phyloP scores from a whole-genome alignment of 23 tunicate genomes.

The Ascidia mentula region DNA sequence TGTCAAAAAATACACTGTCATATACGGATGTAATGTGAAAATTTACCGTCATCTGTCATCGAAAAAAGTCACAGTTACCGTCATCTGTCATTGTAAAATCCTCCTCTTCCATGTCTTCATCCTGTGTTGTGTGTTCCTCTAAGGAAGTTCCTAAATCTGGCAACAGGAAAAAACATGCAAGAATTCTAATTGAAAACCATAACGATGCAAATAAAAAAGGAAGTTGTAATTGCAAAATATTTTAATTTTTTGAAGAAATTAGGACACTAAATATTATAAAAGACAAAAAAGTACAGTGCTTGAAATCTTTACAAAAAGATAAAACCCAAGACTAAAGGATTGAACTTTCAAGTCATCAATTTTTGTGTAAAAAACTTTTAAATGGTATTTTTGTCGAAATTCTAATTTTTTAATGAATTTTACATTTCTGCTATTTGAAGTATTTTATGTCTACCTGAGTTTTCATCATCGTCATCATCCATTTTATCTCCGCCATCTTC shows the following conservation, averaged over 20 bases:
- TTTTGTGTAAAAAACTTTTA: no score
- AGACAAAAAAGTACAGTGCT: no score
- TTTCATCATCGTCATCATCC: background rate
- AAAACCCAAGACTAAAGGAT: no score
- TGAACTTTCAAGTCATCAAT: no score
- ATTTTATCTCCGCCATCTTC: background rate
- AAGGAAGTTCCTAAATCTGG: background rate
- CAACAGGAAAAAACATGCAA: background rate
- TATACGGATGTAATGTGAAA: background rate
- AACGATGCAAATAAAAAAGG: no score
- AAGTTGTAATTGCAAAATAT: no score
- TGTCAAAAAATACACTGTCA: background rate
- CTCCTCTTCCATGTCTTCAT: background rate
- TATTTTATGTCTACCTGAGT: background rate
- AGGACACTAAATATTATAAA: no score
- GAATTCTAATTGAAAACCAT: background rate
- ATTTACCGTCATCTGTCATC: background rate
- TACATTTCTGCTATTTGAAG: background rate
- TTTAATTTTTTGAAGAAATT: no score
- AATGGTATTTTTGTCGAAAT: background rate
- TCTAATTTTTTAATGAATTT: background rate
- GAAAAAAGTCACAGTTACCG: background rate
- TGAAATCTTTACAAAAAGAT: no score
- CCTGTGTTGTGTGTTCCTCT: background rate
- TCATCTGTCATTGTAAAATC: background rate